Conservation (phyloP, 2,113 vertebrate species). For the Cygnus buccinator region DNA sequence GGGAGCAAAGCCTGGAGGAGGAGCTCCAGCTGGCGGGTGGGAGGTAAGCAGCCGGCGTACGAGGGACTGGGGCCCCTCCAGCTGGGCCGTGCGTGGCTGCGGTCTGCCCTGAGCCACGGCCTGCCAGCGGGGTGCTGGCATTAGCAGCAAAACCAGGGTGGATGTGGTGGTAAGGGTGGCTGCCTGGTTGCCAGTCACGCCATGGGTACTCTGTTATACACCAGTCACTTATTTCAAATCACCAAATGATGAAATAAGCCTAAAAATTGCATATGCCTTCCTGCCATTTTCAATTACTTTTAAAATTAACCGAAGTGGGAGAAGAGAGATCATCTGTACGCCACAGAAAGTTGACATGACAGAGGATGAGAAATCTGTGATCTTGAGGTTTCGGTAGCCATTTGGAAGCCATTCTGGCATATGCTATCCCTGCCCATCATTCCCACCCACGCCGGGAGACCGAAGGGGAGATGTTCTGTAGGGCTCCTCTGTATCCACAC, state of each 20-base stretch:
- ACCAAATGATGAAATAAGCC: neutral
- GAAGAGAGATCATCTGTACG: neutral
- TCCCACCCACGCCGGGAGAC: neutral
- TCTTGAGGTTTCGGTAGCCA: neutral
- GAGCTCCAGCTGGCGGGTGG: constrained; percentile 39
- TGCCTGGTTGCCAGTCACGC: neutral
- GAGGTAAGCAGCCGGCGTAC: neutral
- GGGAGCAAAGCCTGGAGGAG: neutral
- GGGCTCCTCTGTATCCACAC: neutral
- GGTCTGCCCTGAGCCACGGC: neutral
- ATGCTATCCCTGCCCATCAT: neutral
- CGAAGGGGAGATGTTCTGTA: neutral
- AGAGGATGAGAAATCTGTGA: constrained; percentile 24
- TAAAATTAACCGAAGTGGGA: neutral
- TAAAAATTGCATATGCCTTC: neutral
- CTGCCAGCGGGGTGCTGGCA: neutral
- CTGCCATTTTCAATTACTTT: neutral
- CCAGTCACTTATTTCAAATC: neutral
- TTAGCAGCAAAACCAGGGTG: neutral
- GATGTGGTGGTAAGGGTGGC: neutral
- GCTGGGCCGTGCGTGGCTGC: neutral
- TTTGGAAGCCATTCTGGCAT: neutral
- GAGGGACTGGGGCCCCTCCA: neutral
- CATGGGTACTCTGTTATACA: neutral
- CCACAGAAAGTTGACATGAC: neutral